These are phyloP conservation scores for Acanthopleura granulata DNA, from an alignment of 2,888 invertebrate species.

Conservation along the genomic window DNA sequence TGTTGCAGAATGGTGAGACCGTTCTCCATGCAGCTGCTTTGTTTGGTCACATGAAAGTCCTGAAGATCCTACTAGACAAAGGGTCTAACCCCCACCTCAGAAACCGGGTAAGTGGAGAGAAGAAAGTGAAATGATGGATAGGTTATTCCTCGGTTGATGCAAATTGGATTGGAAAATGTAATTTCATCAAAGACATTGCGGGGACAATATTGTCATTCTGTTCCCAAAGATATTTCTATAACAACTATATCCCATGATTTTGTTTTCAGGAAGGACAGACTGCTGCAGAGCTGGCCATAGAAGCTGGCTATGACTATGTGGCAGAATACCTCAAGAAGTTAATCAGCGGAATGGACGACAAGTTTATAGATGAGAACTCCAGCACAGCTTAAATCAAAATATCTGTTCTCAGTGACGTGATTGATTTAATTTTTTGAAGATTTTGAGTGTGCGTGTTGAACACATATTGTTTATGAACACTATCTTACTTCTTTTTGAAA, in stretches of 20 bases:
- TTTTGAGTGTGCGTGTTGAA: too few species aligned
- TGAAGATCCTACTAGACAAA: slow-evolving; percentile 80
- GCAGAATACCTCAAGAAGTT: slow-evolving; percentile 51
- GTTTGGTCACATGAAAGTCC: slow-evolving; percentile 86
- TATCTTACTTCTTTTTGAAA: too few species aligned
- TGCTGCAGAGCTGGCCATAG: slow-evolving; percentile 63
- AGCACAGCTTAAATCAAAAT: slow-evolving; percentile 6
- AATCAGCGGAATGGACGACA: slow-evolving; percentile 21
- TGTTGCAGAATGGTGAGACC: slow-evolving; percentile 87
- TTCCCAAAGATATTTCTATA: too few species aligned
- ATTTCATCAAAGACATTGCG: too few species aligned
- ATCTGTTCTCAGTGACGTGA: background rate
- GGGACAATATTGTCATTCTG: too few species aligned
- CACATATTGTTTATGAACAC: too few species aligned
- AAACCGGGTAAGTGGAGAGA: slow-evolving; percentile 76
- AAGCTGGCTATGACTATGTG: slow-evolving; percentile 65
- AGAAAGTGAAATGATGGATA: too few species aligned
- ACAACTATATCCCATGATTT: background rate
- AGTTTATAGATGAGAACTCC: background rate
- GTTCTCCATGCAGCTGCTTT: slow-evolving; percentile 92
- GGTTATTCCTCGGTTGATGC: too few species aligned
- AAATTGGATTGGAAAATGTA: too few species aligned
- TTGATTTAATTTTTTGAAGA: background rate
- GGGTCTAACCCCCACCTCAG: slow-evolving; percentile 78
- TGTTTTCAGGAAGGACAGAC: slow-evolving; percentile 62